Conservation (phyloP, 2,888 invertebrate species). For the Apomyelois bistriatella region DNA sequence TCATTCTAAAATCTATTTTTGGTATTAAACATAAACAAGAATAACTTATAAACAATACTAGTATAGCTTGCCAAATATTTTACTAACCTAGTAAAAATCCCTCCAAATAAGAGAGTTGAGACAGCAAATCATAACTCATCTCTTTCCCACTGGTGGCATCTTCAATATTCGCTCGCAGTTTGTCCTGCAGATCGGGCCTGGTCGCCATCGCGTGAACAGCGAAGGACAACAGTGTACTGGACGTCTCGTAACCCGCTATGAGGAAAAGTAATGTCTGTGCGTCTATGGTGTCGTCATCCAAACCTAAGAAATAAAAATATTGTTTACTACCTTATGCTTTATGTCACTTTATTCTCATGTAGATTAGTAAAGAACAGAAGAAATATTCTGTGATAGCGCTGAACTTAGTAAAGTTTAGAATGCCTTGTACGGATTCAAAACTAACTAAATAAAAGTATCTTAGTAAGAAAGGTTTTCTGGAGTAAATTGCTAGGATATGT, state of each 20-base stretch:
- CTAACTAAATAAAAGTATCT: too few relatives aligned
- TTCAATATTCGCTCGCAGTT: constrained; percentile 60
- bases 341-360: too few relatives aligned
- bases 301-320: constrained; percentile 42
- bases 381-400: too few relatives aligned
- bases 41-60: too few relatives aligned
- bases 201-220: constrained; percentile 75
- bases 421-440: too few relatives aligned
- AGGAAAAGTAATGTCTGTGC: constrained; percentile 81
- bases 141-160: constrained; percentile 57
- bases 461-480: too few relatives aligned
- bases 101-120: constrained; percentile 57
- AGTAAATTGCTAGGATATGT: too few relatives aligned
- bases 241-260: constrained; percentile 81
- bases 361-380: too few relatives aligned
- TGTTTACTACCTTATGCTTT: not conserved
- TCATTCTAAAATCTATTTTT: too few relatives aligned
- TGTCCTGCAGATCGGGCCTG: constrained; percentile 65
- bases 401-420: too few relatives aligned
- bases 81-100: constrained; percentile 50
- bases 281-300: constrained; percentile 75
- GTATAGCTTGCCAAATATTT: too few relatives aligned
- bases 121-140: constrained; percentile 55
- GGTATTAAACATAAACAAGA: too few relatives aligned
- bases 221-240: constrained; percentile 78